phyloP scores from a whole-genome alignment of 2,888 invertebrate species.

The Ochropleura leucogaster region DNA sequence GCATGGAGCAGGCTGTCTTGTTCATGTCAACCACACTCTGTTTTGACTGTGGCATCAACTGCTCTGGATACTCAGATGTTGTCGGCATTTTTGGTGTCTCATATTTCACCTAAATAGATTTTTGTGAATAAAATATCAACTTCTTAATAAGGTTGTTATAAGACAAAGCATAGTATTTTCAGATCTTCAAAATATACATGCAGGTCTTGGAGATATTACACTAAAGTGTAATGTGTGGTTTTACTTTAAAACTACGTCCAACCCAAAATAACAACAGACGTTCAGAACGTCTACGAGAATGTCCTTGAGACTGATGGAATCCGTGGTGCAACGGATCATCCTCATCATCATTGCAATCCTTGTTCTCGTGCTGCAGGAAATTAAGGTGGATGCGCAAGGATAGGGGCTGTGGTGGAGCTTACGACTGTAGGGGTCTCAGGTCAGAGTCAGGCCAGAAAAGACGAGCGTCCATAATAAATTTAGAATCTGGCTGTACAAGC shows the following conservation, averaged over 20 bases:
- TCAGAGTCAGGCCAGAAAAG: not conserved
- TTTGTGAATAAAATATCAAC: not conserved
- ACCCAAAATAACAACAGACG: not conserved
- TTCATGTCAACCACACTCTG: constrained; percentile 11
- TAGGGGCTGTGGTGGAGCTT: no score
- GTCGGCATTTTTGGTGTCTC: not conserved
- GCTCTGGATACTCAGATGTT: not conserved
- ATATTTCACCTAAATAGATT: not conserved
- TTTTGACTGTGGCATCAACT: not conserved
- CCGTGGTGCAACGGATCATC: no score
- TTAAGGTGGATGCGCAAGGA: no score
- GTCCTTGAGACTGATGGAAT: no score
- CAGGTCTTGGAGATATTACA: no score
- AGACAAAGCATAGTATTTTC: not conserved
- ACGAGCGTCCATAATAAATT: not conserved
- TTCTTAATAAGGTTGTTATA: not conserved
- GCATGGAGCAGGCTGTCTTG: constrained; percentile 73
- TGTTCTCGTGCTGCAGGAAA: no score
- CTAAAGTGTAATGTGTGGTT: not conserved
- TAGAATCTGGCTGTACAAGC: not conserved
- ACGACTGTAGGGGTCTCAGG: no score
- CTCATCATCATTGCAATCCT: no score
- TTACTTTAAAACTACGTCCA: not conserved
- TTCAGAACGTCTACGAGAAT: not conserved
- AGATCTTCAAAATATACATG: not conserved